Evolutionary conservation across 2,797 vertebrate species (phyloP), one percentile per base, ranked within the genome.

Genomic region (Rhinogobio ventralis): DNA sequence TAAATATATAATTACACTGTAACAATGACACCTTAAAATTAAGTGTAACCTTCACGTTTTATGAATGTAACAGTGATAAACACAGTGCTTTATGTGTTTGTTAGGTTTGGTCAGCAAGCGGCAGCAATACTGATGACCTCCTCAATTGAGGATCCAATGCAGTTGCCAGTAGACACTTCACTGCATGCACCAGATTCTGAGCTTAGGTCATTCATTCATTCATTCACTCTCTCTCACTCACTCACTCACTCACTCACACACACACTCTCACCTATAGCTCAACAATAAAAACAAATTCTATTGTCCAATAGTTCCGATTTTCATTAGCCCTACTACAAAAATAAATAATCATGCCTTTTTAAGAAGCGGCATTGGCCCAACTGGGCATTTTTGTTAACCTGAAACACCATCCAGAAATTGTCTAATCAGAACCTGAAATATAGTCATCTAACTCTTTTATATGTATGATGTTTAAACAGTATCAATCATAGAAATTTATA

Each of bases 61-160:
- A 17, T 11, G 23, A 36, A 69, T 42, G 0, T 75, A 7, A 6
- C 20, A 45, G n/a, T 51, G 14, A 33, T 69, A 6, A 46, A 25
- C 6, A 49, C 19, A 67, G 49, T 60, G 36, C 67, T 51, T 30
- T 25, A 82, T 68, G 39, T 83, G 46, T 83, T 60, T 79, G 10
- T 30, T 53, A 89, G 95, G 90, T 95, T 95, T 2, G 94, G 94
- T 51, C 94, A 93, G 85, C 93, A 92, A 87, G 92, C 94, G 10
- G 93, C 90, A 3, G 94, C 94, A 19, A 92, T 95, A 84, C 86
- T 95, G 83, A 92, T 95, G 94, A 94, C 93, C 19, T 93, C 94
- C 8, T 94, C 91, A 20, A 36, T 94, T 64, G 92, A 92, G 72
- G 83, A 92, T 69, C 93, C 92, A 73, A 49, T 88, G 62, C 91